Percentiles rank a stretch among this genome's conserved stretches.
phyloP scores from a whole-genome alignment of 2,888 invertebrate genomes.

The Plebejus argus region DNA sequence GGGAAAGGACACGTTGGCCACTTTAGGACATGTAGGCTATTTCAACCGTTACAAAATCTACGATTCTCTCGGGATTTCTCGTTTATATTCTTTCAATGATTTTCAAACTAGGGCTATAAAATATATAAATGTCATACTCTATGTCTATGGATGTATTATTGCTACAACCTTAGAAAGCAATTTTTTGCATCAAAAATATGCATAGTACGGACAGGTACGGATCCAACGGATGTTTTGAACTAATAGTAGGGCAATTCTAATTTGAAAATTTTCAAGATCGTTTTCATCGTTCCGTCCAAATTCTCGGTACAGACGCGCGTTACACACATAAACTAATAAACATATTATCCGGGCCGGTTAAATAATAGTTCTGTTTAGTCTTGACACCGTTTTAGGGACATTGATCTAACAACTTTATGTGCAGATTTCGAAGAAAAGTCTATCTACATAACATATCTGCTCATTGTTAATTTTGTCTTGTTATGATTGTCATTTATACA shows the following conservation, averaged over 20 bases:
- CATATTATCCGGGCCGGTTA: constrained; percentile 5
- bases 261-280: constrained; percentile 17
- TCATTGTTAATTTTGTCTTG: not conserved
- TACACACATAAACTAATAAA: constrained; percentile 8
- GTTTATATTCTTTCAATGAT: too few relatives aligned
- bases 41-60: too few relatives aligned
- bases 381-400: constrained; percentile 23
- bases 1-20: too few relatives aligned
- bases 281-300: constrained; percentile 6
- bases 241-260: not conserved
- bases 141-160: too few relatives aligned
- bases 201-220: not conserved
- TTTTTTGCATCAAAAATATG: not conserved
- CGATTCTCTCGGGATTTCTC: too few relatives aligned
- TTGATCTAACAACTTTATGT: constrained; percentile 10
- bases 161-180: too few relatives aligned
- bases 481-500: too few relatives aligned
- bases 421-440: constrained; percentile 5
- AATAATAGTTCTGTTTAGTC: constrained; percentile 28
- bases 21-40: too few relatives aligned
- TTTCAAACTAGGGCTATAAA: too few relatives aligned
- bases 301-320: constrained; percentile 16
- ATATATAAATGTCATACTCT: too few relatives aligned
- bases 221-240: not conserved
- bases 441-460: not conserved